Evolutionary conservation across 2,113 vertebrate genomes (phyloP).

Genomic region (Noturus placidus): DNA sequence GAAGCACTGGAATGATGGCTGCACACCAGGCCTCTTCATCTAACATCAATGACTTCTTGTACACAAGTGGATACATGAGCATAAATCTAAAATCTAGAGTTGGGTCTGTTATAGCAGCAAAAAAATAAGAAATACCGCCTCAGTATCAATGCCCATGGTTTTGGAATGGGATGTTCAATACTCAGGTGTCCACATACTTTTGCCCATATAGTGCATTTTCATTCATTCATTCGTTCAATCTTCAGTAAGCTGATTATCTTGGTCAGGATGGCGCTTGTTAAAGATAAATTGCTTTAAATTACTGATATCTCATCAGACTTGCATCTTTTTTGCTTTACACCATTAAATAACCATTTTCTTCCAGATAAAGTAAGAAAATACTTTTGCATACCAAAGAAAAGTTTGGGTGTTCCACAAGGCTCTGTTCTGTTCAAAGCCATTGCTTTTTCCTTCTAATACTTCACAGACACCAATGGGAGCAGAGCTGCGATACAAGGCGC

Average conservation of each 20-base stretch:
- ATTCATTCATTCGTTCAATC: not conserved
- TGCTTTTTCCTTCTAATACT: not conserved
- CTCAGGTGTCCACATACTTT: not conserved
- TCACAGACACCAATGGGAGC: too few relatives aligned
- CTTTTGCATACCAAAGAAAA: not conserved
- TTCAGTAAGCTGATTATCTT: not conserved
- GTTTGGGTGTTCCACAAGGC: not conserved
- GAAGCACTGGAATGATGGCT: constrained; percentile 1
- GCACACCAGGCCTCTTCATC: not conserved
- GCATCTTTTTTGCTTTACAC: not conserved
- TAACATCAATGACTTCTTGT: not conserved
- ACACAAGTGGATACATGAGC: not conserved
- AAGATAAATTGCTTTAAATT: not conserved
- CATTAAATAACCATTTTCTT: too few relatives aligned
- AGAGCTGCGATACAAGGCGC: too few relatives aligned
- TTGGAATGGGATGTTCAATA: too few relatives aligned
- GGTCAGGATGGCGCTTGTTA: not conserved
- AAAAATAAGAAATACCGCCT: too few relatives aligned
- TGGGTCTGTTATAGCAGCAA: not conserved
- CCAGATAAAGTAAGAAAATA: too few relatives aligned
- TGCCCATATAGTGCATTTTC: not conserved
- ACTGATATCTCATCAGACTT: not conserved
- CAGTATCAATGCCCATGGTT: not conserved
- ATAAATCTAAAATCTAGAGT: not conserved
- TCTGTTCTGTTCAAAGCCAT: not conserved